These are phyloP conservation scores for Poecilia gillii DNA, from an alignment of 2,797 vertebrate genomes.

Conservation along the genomic window DNA sequence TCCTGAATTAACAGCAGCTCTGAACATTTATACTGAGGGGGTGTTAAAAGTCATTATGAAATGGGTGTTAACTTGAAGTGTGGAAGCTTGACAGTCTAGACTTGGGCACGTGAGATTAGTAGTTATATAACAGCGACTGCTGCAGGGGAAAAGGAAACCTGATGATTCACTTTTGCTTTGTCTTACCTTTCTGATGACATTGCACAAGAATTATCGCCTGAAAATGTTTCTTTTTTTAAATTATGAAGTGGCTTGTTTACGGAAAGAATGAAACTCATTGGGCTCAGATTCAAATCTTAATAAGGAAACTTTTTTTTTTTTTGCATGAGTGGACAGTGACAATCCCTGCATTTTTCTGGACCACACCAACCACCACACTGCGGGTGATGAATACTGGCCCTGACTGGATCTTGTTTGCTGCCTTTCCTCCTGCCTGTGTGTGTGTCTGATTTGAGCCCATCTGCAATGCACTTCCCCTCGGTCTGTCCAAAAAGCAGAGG, in stretches of 20 bases:
- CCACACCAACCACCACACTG: slow-evolving; percentile 46
- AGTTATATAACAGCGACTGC: slow-evolving; percentile 57
- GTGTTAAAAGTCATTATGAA: slow-evolving; percentile 44
- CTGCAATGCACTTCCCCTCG: slow-evolving; percentile 38
- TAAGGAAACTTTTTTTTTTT: slow-evolving; percentile 2
- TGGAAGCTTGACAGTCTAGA: slow-evolving; percentile 13
- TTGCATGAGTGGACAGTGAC: slow-evolving; percentile 29
- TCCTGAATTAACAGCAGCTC: background rate
- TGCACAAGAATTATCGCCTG: background rate
- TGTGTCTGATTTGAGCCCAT: background rate
- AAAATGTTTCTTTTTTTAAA: background rate
- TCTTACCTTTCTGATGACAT: slow-evolving; percentile 8
- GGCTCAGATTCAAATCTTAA: slow-evolving; percentile 20
- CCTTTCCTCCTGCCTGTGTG: slow-evolving; percentile 21
- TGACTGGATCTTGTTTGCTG: slow-evolving; percentile 62
- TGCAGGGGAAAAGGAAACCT: slow-evolving; percentile 9
- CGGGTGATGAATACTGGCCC: slow-evolving; percentile 47
- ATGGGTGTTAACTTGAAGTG: slow-evolving; percentile 38
- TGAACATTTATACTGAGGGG: slow-evolving; percentile 21
- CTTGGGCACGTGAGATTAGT: slow-evolving; percentile 58
- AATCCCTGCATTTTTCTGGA: slow-evolving; percentile 60
- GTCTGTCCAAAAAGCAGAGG: slow-evolving; percentile 54
- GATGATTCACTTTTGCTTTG: background rate
- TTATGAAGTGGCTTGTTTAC: background rate
- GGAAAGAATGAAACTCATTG: slow-evolving; percentile 11